Conservation (phyloP, 2,888 invertebrate genomes). For the Tetragnatha montana region DNA sequence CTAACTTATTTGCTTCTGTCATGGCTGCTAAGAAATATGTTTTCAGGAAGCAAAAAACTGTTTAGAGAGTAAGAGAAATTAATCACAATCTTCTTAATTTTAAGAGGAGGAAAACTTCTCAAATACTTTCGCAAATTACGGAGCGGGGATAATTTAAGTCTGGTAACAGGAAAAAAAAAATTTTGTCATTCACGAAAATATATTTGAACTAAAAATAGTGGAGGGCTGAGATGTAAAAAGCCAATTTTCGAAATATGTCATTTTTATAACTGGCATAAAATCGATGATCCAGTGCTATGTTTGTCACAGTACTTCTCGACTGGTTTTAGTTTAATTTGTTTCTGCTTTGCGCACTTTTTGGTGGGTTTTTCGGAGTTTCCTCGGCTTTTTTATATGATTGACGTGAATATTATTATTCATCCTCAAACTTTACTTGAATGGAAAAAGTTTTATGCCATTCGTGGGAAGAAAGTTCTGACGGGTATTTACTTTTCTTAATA, state of each 20-base stretch:
- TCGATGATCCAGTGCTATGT: neutral
- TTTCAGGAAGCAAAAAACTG: neutral
- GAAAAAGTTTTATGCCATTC: neutral
- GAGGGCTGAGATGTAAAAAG: neutral
- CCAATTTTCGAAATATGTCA: neutral
- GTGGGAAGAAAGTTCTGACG: neutral
- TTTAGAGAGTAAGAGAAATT: neutral
- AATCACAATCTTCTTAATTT: neutral
- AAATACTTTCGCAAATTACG: slow-evolving; percentile 1
- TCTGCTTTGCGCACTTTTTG: neutral
- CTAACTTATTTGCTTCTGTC: neutral
- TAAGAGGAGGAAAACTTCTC: neutral
- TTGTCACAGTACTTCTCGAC: neutral
- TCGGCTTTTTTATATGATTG: neutral
- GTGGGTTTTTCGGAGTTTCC: neutral
- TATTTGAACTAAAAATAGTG: neutral
- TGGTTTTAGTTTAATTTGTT: neutral
- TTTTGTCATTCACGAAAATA: neutral
- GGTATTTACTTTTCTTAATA: neutral
- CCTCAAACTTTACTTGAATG: neutral
- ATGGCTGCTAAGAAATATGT: neutral
- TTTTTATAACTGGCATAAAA: neutral
- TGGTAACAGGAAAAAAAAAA: neutral
- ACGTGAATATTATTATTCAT: neutral
- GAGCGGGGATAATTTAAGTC: neutral